Evolutionary conservation across 2,888 invertebrate species (phyloP).

Genomic region (Stenichneumon culpator): DNA sequence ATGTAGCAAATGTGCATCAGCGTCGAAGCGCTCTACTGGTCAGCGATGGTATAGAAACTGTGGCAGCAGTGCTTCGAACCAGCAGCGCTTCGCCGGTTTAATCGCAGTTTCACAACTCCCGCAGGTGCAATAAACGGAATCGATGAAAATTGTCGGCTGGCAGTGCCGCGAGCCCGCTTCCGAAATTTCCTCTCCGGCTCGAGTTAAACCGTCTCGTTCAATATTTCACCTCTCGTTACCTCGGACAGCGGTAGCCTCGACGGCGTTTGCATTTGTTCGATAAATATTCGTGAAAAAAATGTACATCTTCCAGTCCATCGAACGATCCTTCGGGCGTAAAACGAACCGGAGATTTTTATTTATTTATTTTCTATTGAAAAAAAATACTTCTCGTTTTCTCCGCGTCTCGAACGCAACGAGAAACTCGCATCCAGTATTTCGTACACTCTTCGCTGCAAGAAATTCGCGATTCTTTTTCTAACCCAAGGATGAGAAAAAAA

Average conservation of each 20-base stretch:
- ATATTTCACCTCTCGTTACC: constrained; percentile 37
- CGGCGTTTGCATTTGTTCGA: neutral
- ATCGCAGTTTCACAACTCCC: constrained; percentile 34
- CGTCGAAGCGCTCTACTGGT: neutral
- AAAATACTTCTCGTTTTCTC: too few relatives aligned
- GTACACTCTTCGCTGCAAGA: neutral
- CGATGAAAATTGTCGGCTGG: constrained; percentile 25
- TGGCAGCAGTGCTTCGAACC: neutral
- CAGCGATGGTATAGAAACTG: constrained; percentile 2
- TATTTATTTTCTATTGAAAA: neutral
- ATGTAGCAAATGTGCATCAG: constrained; percentile 1
- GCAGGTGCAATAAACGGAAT: constrained; percentile 24
- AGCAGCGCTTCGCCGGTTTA: constrained; percentile 3
- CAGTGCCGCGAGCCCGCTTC: neutral
- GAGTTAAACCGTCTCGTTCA: constrained; percentile 9
- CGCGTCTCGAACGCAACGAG: constrained; percentile 15
- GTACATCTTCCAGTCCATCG: neutral
- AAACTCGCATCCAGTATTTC: constrained; percentile 29
- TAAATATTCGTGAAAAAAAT: constrained; percentile 7
- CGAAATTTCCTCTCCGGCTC: constrained; percentile 22
- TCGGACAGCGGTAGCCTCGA: neutral
- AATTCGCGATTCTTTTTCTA: neutral
- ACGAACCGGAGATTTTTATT: neutral
- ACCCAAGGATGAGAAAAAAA: neutral
- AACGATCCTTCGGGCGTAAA: neutral